These are phyloP conservation scores for Clivina fossor DNA, from an alignment of 2,888 invertebrate genomes.

Conservation along the genomic window DNA sequence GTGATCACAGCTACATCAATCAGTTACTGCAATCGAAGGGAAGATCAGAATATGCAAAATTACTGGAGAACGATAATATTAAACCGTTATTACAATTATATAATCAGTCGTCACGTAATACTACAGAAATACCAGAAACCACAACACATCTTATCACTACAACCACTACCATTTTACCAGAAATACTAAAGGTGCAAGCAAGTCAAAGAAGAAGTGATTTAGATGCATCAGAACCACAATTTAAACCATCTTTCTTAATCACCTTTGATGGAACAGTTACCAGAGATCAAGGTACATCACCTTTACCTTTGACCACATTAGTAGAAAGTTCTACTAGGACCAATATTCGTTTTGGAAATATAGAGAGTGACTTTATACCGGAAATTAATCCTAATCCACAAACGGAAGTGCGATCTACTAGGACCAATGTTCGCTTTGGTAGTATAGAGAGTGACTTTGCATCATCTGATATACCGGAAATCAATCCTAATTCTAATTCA, in stretches of 20 bases:
- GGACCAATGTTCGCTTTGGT: background rate
- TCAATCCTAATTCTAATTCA: too few species aligned
- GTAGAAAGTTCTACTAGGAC: conserved; percentile 14
- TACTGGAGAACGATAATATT: conserved; percentile 49
- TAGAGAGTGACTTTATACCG: background rate
- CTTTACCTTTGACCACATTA: conserved; percentile 5
- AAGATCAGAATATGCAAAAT: conserved; percentile 48
- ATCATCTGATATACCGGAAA: conserved; percentile 3
- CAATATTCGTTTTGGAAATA: too few species aligned
- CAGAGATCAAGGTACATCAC: conserved; percentile 15
- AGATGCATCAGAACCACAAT: conserved; percentile 21
- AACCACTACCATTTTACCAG: too few species aligned
- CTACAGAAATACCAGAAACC: conserved; percentile 41
- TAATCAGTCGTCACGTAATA: conserved; percentile 40
- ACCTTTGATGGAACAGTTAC: conserved; percentile 20
- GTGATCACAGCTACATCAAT: conserved; percentile 43
- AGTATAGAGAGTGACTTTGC: background rate
- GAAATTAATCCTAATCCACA: conserved; percentile 2
- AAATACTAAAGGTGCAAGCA: too few species aligned
- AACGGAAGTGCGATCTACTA: too few species aligned
- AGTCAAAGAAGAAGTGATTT: conserved; percentile 28
- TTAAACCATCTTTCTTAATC: conserved; percentile 24
- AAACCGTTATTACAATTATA: conserved; percentile 44
- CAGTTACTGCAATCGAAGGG: conserved; percentile 45
- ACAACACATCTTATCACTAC: too few species aligned